These are phyloP conservation scores for Oreochromis tanganicae DNA, from an alignment of 2,113 vertebrate genomes.

Conservation along the genomic window DNA sequence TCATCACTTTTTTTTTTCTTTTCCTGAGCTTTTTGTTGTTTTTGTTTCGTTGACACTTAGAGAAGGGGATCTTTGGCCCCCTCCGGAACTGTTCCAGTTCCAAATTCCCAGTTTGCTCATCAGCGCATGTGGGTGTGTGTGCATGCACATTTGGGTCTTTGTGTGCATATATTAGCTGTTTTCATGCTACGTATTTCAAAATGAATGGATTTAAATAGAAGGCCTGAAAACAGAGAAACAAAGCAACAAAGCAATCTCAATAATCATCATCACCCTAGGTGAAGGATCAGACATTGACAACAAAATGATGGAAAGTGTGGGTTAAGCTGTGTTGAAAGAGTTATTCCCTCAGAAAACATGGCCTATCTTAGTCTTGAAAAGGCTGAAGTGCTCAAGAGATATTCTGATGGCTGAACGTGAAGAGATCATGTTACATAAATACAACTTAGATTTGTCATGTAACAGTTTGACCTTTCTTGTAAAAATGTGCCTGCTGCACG, in stretches of 20 bases:
- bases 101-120: constrained; percentile 21
- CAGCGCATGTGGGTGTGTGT: not conserved
- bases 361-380: not conserved
- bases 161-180: not conserved
- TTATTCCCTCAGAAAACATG: not conserved
- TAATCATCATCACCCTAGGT: not conserved
- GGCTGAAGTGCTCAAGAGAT: not conserved
- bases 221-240: not conserved
- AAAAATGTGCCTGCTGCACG: not conserved
- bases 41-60: constrained; percentile 39
- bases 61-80: constrained; percentile 30
- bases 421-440: not conserved
- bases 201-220: not conserved
- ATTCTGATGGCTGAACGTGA: not conserved
- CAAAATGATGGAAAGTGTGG: not conserved
- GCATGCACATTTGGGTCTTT: not conserved
- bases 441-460: not conserved
- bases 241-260: not conserved
- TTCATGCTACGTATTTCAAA: not conserved
- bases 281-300: not conserved
- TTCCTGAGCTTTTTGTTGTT: constrained; percentile 12
- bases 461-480: not conserved
- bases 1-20: not conserved
- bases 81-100: constrained; percentile 47
- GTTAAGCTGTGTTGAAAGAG: not conserved